These are phyloP conservation scores for Cladorhizidae sp. DNA, from an alignment of 37 sponge, comb jelly and placozoan genomes.

Conservation along the genomic window DNA sequence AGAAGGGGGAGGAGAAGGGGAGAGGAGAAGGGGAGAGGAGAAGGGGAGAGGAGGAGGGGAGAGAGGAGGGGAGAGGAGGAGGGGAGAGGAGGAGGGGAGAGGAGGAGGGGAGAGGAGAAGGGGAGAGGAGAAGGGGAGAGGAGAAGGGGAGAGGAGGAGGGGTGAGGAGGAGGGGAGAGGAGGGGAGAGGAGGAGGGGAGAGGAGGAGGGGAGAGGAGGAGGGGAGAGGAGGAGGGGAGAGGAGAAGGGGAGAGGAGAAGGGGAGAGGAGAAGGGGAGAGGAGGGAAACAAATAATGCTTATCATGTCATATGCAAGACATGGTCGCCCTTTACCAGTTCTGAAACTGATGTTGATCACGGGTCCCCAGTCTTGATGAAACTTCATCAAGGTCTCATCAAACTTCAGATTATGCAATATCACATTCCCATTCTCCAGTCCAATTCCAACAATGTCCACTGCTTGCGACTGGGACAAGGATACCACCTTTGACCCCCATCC, in stretches of 20 bases:
- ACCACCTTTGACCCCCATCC: conserved; percentile 83
- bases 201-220: too few species aligned
- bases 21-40: too few species aligned
- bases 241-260: background rate
- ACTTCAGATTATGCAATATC: conserved; percentile 85
- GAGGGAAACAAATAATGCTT: background rate
- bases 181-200: too few species aligned
- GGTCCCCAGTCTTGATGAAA: conserved; percentile 98
- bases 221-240: too few species aligned
- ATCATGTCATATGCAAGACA: background rate
- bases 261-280: background rate
- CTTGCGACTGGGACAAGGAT: conserved; percentile 81
- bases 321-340: conserved; percentile 84
- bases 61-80: too few species aligned
- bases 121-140: too few species aligned
- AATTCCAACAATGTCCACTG: conserved; percentile 83
- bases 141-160: too few species aligned
- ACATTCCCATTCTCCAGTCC: conserved; percentile 85
- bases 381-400: conserved; percentile 86
- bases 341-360: conserved; percentile 80
- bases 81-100: too few species aligned
- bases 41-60: too few species aligned
- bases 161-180: too few species aligned
- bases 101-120: too few species aligned
- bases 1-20: too few species aligned